Evolutionary conservation across 2,888 invertebrate species (phyloP).

Genomic region (Stenodera caucasica): DNA sequence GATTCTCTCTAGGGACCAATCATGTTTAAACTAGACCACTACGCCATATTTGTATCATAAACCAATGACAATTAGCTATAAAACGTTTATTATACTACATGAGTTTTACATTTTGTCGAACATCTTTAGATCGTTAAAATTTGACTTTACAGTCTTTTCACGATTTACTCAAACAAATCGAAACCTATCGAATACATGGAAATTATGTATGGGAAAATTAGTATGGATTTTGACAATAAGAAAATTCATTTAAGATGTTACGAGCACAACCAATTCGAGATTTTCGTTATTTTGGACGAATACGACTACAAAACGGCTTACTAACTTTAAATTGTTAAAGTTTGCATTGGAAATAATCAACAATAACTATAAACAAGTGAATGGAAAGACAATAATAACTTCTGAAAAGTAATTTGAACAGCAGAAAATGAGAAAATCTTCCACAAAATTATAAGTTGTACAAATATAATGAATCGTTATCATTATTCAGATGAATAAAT

Average conservation of each 20-base stretch:
- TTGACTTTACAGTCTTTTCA: constrained; percentile 17
- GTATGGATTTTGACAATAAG: neutral
- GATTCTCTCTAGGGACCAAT: constrained; percentile 53
- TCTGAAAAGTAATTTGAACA: no score
- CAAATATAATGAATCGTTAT: no score
- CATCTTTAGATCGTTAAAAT: constrained; percentile 41
- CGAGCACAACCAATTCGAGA: neutral
- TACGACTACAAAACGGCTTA: neutral
- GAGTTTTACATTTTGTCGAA: constrained; percentile 39
- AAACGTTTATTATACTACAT: constrained; percentile 53
- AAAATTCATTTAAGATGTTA: constrained; percentile 22
- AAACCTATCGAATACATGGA: no score
- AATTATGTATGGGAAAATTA: constrained; percentile 6
- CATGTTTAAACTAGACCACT: constrained; percentile 54
- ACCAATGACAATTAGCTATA: constrained; percentile 58
- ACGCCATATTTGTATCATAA: constrained; percentile 57
- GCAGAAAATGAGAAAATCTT: no score
- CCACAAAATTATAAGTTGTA: no score
- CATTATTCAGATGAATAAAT: no score
- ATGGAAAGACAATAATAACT: no score
- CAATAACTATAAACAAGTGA: no score
- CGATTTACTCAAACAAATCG: no score
- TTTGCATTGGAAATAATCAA: neutral
- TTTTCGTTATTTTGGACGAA: constrained; percentile 4
- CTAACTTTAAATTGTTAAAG: constrained; percentile 13